Percentiles rank a stretch among this genome's conserved stretches.
phyloP scores from a whole-genome alignment of 2,113 vertebrate species.

The Calidris pygmaea region DNA sequence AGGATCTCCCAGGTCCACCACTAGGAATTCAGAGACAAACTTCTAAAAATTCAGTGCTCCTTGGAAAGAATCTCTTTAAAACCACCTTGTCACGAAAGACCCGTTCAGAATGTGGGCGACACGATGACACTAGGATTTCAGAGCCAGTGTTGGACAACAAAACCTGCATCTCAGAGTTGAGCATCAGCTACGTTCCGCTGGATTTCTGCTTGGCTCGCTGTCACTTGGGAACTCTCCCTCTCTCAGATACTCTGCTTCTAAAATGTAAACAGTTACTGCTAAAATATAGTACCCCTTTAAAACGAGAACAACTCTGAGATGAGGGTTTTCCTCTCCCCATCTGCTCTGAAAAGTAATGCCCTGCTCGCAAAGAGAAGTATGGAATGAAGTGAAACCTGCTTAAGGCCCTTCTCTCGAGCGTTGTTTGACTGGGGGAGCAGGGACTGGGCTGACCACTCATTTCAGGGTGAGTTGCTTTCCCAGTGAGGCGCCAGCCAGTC shows the following conservation, averaged over 20 bases:
- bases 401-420: constrained; percentile 76
- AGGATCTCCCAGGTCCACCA: constrained; percentile 79
- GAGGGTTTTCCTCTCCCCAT: constrained; percentile 80
- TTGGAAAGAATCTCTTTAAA: constrained; percentile 74
- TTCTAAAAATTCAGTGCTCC: constrained; percentile 75
- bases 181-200: constrained; percentile 9
- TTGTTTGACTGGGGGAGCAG: constrained; percentile 75
- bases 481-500: constrained; percentile 75
- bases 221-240: not conserved
- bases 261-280: constrained; percentile 56
- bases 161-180: constrained; percentile 80
- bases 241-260: constrained; percentile 52
- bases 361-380: constrained; percentile 75
- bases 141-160: constrained; percentile 77
- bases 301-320: constrained; percentile 84
- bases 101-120: constrained; percentile 74
- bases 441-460: constrained; percentile 74
- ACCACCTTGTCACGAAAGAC: constrained; percentile 78
- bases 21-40: constrained; percentile 81
- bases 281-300: constrained; percentile 62
- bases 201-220: constrained; percentile 42
- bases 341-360: constrained; percentile 73
- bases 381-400: constrained; percentile 78
- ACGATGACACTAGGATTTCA: constrained; percentile 68
- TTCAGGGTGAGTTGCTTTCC: constrained; percentile 70